Evolutionary conservation across 1,140 invertebrate genomes (phyloP).

Genomic region (Mactra quadrangularis): DNA sequence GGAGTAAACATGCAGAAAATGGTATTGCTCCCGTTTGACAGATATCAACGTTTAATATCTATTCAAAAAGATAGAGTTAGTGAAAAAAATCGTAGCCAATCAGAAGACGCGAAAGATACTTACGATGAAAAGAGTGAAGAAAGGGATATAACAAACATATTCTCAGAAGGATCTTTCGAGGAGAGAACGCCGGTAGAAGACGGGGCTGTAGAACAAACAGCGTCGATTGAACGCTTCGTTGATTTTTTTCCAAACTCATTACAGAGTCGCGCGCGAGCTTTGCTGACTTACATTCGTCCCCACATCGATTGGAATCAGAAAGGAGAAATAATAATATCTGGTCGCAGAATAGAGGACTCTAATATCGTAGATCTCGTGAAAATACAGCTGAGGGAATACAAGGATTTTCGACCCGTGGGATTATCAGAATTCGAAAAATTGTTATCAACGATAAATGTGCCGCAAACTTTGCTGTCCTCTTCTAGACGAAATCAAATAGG

Average conservation of each 20-base stretch:
- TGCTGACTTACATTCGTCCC: slow-evolving; percentile 18
- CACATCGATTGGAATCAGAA: slow-evolving; percentile 1
- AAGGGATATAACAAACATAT: not conserved
- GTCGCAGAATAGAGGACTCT: not conserved
- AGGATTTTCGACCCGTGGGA: slow-evolving; percentile 4
- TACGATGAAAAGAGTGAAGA: not conserved
- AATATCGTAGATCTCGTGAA: slow-evolving; percentile 42
- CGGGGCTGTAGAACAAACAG: not conserved
- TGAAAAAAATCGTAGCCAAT: not conserved
- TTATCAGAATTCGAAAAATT: not conserved
- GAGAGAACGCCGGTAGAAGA: not conserved
- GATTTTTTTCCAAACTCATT: not conserved
- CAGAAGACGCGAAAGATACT: not conserved
- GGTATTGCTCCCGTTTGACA: slow-evolving; percentile 37
- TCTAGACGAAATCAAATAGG: not conserved
- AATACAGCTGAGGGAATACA: slow-evolving; percentile 39
- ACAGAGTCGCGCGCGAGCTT: not conserved
- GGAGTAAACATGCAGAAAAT: slow-evolving; percentile 47
- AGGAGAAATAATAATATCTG: not conserved
- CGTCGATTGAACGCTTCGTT: not conserved
- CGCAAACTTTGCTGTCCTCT: not conserved
- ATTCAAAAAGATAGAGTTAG: not conserved
- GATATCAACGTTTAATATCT: slow-evolving; percentile 37
- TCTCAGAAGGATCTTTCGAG: not conserved
- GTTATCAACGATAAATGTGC: slow-evolving; percentile 4